Evolutionary conservation across 2,797 vertebrate genomes (phyloP).

Genomic region (Fistularia tabacaria): DNA sequence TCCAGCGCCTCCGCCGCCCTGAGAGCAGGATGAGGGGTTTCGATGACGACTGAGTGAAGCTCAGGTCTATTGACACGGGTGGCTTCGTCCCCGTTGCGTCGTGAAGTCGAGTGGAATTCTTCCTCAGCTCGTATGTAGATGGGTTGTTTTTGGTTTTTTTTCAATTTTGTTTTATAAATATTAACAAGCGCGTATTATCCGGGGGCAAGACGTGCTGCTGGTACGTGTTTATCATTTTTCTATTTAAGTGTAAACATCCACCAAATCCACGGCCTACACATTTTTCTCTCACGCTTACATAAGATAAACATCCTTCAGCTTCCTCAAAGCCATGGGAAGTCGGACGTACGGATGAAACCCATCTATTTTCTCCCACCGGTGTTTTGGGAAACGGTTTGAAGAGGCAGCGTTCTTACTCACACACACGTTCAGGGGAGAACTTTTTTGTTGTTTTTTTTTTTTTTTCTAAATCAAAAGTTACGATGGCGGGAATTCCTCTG

Average conservation of each 20-base stretch:
- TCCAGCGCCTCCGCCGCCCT: too few species aligned
- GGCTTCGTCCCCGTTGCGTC: too few species aligned
- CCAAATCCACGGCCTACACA: conserved; percentile 7
- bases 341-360: conserved; percentile 23
- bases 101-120: background rate
- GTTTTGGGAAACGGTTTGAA: background rate
- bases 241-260: background rate
- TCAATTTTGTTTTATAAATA: too few species aligned
- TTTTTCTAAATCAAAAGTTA: conserved; percentile 8
- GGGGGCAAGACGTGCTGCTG: too few species aligned
- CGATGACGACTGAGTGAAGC: too few species aligned
- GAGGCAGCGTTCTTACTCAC: conserved; percentile 6
- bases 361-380: background rate
- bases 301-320: conserved; percentile 40
- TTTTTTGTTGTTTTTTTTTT: conserved; percentile 3
- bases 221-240: too few species aligned
- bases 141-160: too few species aligned
- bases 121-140: too few species aligned
- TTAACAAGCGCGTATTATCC: too few species aligned
- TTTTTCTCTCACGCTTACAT: conserved; percentile 15
- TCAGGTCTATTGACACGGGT: too few species aligned
- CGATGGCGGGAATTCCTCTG: conserved; percentile 8
- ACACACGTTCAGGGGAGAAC: conserved; percentile 1
- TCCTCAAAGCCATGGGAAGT: conserved; percentile 54
- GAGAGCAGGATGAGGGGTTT: too few species aligned